Percentiles rank a stretch among this genome's conserved stretches.
phyloP scores from a whole-genome alignment of 2,113 vertebrate species.

The Sula dactylatra region DNA sequence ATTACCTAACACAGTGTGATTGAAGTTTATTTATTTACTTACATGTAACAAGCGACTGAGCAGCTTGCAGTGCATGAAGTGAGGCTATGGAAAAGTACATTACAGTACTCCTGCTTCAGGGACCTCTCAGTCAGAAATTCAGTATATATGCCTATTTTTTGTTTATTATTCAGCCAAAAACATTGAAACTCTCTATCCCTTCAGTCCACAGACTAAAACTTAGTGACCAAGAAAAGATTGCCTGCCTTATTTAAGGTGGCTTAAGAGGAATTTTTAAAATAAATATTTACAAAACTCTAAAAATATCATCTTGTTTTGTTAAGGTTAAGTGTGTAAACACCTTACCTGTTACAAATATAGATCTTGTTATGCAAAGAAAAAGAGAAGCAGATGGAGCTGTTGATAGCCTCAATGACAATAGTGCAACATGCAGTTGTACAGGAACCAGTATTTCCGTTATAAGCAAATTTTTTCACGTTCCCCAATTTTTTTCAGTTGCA shows the following conservation, averaged over 20 bases:
- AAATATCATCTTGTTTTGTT: constrained; percentile 29
- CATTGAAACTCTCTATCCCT: background rate
- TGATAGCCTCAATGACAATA: background rate
- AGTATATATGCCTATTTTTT: constrained; percentile 10
- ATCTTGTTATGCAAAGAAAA: background rate
- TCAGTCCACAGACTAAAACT: background rate
- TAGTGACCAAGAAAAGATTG: constrained; percentile 2
- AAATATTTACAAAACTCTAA: constrained; percentile 27
- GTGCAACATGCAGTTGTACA: background rate
- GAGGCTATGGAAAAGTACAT: constrained; percentile 67
- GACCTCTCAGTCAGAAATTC: constrained; percentile 19
- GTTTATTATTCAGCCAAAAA: constrained; percentile 42
- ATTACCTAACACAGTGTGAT: constrained; percentile 1
- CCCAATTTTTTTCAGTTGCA: background rate
- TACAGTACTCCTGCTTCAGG: constrained; percentile 15
- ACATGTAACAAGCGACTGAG: constrained; percentile 36
- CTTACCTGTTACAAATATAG: background rate
- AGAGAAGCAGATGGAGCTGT: constrained; percentile 13
- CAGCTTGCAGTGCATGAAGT: constrained; percentile 53
- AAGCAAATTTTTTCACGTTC: background rate
- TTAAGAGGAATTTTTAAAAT: background rate
- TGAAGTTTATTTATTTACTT: constrained; percentile 60
- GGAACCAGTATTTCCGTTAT: background rate
- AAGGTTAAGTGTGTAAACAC: background rate
- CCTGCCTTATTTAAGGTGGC: background rate